A percentile compares a stretch with the other conserved stretches of the same genome.
These are phyloP conservation scores for Helobdella robusta DNA, from an alignment of 2,888 invertebrate genomes.

Conservation along the genomic window DNA sequence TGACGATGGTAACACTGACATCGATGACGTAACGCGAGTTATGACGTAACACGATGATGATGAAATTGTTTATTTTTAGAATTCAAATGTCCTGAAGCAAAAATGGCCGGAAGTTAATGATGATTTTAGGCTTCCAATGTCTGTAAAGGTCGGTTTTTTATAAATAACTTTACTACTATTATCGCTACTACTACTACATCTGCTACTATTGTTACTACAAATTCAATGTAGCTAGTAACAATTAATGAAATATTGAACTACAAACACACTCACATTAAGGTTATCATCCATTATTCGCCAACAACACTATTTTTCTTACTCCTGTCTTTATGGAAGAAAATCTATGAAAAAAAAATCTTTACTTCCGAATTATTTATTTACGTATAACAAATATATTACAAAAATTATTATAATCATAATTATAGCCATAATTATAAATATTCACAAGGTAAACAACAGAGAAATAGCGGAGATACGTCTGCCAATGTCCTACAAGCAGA, in stretches of 20 bases:
- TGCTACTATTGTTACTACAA: too few relatives aligned
- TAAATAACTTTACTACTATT: too few relatives aligned
- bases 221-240: too few relatives aligned
- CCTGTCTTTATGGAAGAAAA: too few relatives aligned
- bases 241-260: background rate
- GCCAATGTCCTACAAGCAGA: slow-evolving; percentile 28
- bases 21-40: background rate
- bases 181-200: too few relatives aligned
- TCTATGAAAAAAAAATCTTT: too few relatives aligned
- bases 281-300: too few relatives aligned
- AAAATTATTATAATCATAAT: background rate
- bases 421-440: background rate
- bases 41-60: background rate
- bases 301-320: too few relatives aligned
- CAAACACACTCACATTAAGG: slow-evolving; percentile 10
- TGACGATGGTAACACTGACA: background rate
- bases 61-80: slow-evolving; percentile 2
- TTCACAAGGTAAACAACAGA: slow-evolving; percentile 29
- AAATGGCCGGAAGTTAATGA: slow-evolving; percentile 42
- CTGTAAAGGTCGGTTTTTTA: slow-evolving; percentile 39
- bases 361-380: background rate
- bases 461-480: slow-evolving; percentile 25
- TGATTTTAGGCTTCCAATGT: slow-evolving; percentile 36
- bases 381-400: background rate
- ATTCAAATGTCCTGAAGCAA: slow-evolving; percentile 37